Evolutionary conservation across 1,140 invertebrate genomes (phyloP), one percentile per base, ranked within the genome.

Genomic region (Drosophila rhopaloa): DNA sequence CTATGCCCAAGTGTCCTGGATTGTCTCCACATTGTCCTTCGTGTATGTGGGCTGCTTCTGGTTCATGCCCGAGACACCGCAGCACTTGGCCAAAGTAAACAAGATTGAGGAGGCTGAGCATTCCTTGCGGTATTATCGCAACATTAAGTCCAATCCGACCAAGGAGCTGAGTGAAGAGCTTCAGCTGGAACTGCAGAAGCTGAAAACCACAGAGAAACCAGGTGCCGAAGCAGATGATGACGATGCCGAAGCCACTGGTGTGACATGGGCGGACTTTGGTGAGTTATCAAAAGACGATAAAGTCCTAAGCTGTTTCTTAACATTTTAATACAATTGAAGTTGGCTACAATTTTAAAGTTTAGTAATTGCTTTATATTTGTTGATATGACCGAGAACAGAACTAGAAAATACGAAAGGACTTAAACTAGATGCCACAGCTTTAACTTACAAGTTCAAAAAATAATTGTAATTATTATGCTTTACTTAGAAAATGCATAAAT

Each of bases 11-110:
- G 93, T 93, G 1, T 80, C 93, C 47, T 94, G 93, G 92, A 75
- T 94, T 7, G 91, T 93, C 19, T 92, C 93, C 0, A 84, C 88
- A 0, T 78, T 94, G 2, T 92, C 93, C 0, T 72, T 93, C 2
- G 46, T 93, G 4, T 94, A 93, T 63, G 53, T 94, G 11, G 38
- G 93, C 0, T 86, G 91, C 3, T 94, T 94, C 66, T 68, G 93
- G 10, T 93, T 93, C 6, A 93, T 94, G 91, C 94, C 94, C 0
- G 94, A 94, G 65, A 94, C 94, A 0, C 94, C 94, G 0, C 93
- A 93, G 37, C 93, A 93, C 46, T 76, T 94, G 51, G 89, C 93
- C 24, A 93, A 93, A 37, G 79, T 91, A n/a, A 93, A 94, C n/a
- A 93, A 93, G 51, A 56, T 92, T 9, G 71, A 93, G 76, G 77